Evolutionary conservation across 1,140 invertebrate genomes (phyloP), one percentile per base, ranked within the genome.

Genomic region (Neodiprion fabricii): DNA sequence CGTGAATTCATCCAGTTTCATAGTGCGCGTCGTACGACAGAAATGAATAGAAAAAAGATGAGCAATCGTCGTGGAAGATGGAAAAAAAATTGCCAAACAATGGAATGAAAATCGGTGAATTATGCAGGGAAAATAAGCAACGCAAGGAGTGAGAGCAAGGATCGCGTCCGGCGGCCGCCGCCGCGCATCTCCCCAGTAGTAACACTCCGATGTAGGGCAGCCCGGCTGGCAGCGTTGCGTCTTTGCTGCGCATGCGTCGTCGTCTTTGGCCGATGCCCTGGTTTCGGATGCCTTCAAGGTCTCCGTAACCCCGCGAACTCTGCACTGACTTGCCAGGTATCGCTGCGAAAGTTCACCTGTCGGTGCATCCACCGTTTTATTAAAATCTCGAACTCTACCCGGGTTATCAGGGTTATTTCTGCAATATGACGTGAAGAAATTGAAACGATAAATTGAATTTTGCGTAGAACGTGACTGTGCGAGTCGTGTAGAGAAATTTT

Each of bases 231-330:
- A 5, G 14, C 12, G 68, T 21, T 12, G 68, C 12, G 68, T 70
- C 11, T 71, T 14, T 40, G 17, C 10, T 14, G 28, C 74, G 80
- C 81, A 82, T 72, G 67, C 77, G 76, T 71, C 75, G 77, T 80
- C 78, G 72, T 76, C 76, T 78, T 77, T 61, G 80, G 82, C 80
- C 83, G 85, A 81, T 86, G 84, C 81, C 80, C 85, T 79, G 83
- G 82, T 86, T 86, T 84, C 81, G 73, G 82, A 83, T 83, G 80
- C 80, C 85, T 85, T 86, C 84, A 85, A 86, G 84, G 84, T 85
- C 83, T 80, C 78, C 79, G 75, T 76, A 73, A 79, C 67, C 76
- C 67, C 40, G 53, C 73, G 67, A 12, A 12, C 72, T 53, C 66
- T 67, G 70, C 61, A 40, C 11, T 61, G 53, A 61, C 53, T 61